Percentiles rank a stretch among this genome's conserved stretches.
These are phyloP conservation scores for Callitettix versicolor DNA, from an alignment of 1,140 invertebrate species.

Conservation along the genomic window DNA sequence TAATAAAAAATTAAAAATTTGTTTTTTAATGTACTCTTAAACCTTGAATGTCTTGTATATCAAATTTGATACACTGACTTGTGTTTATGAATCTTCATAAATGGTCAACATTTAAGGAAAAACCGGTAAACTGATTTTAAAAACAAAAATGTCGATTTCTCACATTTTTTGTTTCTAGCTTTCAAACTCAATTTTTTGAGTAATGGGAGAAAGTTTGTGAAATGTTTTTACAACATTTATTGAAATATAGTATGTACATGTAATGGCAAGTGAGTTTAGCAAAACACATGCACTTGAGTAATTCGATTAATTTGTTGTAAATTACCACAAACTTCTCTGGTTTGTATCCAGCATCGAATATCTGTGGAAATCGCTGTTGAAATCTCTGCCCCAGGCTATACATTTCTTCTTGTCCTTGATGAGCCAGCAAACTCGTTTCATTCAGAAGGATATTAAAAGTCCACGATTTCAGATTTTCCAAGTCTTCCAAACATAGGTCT, in stretches of 20 bases:
- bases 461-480: background rate
- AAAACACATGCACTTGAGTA: background rate
- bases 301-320: background rate
- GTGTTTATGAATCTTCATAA: no score
- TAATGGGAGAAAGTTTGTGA: background rate
- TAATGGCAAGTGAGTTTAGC: background rate
- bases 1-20: no score
- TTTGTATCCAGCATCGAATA: background rate
- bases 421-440: background rate
- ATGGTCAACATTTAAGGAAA: no score
- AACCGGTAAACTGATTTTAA: no score
- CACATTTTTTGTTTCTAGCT: no score
- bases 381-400: background rate
- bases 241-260: background rate
- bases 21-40: no score
- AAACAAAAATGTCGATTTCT: no score
- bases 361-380: background rate
- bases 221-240: background rate
- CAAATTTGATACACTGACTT: no score
- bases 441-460: background rate
- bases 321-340: constrained; percentile 2
- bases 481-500: background rate
- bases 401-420: constrained; percentile 1
- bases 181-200: background rate
- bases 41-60: no score